These are phyloP conservation scores for Tangara arthus DNA, from an alignment of 2,797 vertebrate species.

Conservation along the genomic window DNA sequence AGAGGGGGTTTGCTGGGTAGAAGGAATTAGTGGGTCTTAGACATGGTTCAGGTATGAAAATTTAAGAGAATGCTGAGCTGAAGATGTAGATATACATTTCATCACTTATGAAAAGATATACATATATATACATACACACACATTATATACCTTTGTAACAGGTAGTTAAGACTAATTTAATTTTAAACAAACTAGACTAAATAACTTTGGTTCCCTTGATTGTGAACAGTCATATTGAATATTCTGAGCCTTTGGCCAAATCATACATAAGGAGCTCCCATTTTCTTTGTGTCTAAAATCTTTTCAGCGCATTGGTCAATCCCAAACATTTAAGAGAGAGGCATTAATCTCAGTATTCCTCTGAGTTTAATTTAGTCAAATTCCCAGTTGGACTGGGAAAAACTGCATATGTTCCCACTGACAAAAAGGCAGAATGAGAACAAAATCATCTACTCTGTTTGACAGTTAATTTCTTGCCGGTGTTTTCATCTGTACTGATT, in stretches of 20 bases:
- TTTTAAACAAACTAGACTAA: background rate
- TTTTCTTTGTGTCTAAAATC: background rate
- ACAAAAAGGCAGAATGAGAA: background rate
- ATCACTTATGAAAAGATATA: background rate
- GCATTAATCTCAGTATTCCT: background rate
- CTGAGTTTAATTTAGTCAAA: background rate
- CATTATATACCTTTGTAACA: background rate
- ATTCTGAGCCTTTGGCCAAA: background rate
- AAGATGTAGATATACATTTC: background rate
- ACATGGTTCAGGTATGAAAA: background rate
- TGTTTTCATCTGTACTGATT: background rate
- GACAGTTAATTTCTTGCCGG: background rate
- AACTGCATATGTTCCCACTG: background rate
- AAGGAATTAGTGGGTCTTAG: background rate
- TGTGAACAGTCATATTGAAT: background rate
- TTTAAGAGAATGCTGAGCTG: background rate
- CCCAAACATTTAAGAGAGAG: background rate
- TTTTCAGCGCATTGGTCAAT: background rate
- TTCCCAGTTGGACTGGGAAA: background rate
- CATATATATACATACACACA: accelerated
- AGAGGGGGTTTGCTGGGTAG: background rate
- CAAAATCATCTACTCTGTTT: background rate
- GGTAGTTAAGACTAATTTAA: background rate
- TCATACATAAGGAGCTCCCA: background rate
- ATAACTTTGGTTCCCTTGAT: background rate